Base-by-base conservation (phyloP, 2,113 vertebrate species). In the Planiliza haematocheilus region DNA sequence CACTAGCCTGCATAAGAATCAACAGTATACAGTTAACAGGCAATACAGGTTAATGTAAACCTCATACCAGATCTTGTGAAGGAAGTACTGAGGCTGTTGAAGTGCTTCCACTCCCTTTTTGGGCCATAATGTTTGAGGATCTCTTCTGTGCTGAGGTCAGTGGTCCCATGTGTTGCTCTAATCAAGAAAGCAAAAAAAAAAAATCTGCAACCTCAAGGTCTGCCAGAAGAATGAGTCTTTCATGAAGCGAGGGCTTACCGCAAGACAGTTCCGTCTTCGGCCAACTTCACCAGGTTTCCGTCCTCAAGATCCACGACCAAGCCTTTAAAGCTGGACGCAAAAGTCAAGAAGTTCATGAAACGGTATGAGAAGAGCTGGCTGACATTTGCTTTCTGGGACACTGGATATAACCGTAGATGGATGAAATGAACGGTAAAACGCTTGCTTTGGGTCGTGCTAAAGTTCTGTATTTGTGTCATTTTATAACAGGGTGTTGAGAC, bases 231-330 rank as follows among this genome's bases (percentile, higher is more conserved):
- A 24, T 13, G 2, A 62, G 52, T 14, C 18, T 14, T 57, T 69
- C 4, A 34, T 17, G 24, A 24, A 58, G 9, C 11, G 10, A 37
- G 17, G 59, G 17, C 70, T 1, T 95, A 98, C 96, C 97, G 94
- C 85, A 99, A 90, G 65, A 98, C 95, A 1, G 95, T 96, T 86
- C 97, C 97, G 88, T 98, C 95, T 85, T 95, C 94, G 43, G 95
- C 95, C 76, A 98, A 89, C 83, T 99, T 99, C 83, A 99, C 85
- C 46, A 99, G 95, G 86, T 97, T 96, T 52, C 97, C 96, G 17
- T 97, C 95, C 90, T 99, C 97, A 36, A 98, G 92, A 73, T 99
- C 97, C 77, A 99, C 91, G 14, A 97, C 94, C 53, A 99, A 91
- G 21, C 97, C 97, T 91, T 98, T 98, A 88, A 95, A 97, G 90